A percentile compares a stretch with the other conserved stretches of the same genome.
phyloP scores from a whole-genome alignment of 2,797 vertebrate genomes.

The Rhinichthys osculus region DNA sequence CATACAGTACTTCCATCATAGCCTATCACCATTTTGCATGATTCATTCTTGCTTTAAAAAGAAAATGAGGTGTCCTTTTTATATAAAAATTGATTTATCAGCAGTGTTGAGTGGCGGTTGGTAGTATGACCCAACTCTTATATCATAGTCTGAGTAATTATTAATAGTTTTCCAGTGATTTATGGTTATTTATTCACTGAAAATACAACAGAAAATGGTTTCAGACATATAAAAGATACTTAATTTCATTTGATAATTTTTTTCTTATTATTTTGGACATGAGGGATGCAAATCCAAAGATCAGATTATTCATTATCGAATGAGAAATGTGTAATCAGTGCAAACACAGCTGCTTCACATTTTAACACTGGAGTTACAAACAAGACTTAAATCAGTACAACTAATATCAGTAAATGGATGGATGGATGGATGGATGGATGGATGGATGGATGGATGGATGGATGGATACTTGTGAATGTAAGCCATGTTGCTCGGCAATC shows the following conservation, averaged over 20 bases:
- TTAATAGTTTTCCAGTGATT: not conserved
- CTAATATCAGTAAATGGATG: conserved; percentile 1
- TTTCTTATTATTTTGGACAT: not conserved
- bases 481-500: too few relatives aligned
- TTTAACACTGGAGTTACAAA: not conserved
- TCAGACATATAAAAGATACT: not conserved
- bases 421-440: not conserved
- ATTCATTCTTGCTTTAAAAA: conserved; percentile 28
- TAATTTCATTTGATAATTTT: not conserved
- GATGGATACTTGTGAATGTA: too few relatives aligned
- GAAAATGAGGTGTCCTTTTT: not conserved
- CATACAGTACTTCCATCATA: not conserved
- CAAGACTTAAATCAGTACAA: not conserved
- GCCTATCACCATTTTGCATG: not conserved
- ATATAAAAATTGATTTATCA: conserved; percentile 13
- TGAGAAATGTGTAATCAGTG: not conserved
- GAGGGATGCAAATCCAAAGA: not conserved
- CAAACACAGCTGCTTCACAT: not conserved
- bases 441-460: not conserved
- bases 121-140: conserved; percentile 16
- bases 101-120: not conserved
- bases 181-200: not conserved
- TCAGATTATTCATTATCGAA: not conserved
- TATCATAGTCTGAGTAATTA: conserved; percentile 10
- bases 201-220: not conserved